A percentile compares a stretch with the other conserved stretches of the same genome.
These are phyloP conservation scores for Microtus richardsoni DNA, from an alignment of 2,113 vertebrate genomes.

Conservation along the genomic window DNA sequence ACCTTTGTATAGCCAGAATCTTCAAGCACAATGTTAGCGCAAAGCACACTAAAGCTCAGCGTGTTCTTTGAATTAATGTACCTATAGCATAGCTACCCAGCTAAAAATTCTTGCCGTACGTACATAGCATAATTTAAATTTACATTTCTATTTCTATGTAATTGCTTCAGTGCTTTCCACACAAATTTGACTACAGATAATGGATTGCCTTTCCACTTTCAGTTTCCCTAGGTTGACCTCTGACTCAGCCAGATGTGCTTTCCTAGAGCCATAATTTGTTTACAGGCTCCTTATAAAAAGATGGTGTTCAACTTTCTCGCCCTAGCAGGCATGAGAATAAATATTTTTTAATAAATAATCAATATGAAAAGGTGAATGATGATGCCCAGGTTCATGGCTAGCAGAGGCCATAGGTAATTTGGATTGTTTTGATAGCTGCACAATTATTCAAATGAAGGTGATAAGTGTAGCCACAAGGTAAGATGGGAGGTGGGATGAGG, in stretches of 20 bases:
- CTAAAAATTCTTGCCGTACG: neutral
- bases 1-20: neutral
- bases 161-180: neutral
- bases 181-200: neutral
- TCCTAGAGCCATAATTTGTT: neutral
- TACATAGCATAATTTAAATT: neutral
- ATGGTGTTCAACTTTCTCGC: neutral
- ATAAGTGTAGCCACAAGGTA: neutral
- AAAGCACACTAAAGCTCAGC: neutral
- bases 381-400: neutral
- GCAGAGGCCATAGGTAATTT: neutral
- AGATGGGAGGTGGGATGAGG: neutral
- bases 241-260: neutral
- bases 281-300: neutral
- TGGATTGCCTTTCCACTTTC: neutral
- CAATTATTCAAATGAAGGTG: neutral
- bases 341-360: constrained; percentile 38
- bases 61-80: constrained; percentile 4
- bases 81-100: neutral
- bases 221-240: neutral
- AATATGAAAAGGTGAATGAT: constrained; percentile 17
- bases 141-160: neutral
- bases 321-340: neutral
- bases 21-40: neutral
- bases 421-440: neutral